Evolutionary conservation across 2,113 vertebrate genomes (phyloP), one percentile per base, ranked within the genome.

Genomic region (Lutjanus erythropterus): DNA sequence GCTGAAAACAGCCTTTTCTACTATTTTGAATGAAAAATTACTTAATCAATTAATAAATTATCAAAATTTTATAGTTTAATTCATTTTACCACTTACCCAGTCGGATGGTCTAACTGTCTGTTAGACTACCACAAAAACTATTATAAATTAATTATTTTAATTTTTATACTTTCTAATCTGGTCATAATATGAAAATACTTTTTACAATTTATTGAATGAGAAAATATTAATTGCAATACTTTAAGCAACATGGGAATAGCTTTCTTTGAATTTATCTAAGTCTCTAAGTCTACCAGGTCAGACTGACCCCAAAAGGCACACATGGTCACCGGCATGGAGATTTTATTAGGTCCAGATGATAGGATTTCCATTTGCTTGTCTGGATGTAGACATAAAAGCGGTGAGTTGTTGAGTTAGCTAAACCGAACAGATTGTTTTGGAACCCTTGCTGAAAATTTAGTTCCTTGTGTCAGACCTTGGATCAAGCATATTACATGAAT

Each of bases 321-420:
- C 9, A 70, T 23, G 27, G 27, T 33, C 18, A 15, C 21, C 14
- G 56, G 31, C 25, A 53, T 12, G 15, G 9, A 37, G 23, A 41
- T 75, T 82, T 85, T 77, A 80, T 82, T 70, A 61, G 12, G 12
- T 73, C 11, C n/a, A 78, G 31, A 77, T 29, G 31, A 71, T 52
- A 50, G 11, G 29, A 80, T 80, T 84, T 72, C 56, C 19, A 52
- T 65, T 75, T 21, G 64, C 6, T 74, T 73, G 41, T 50, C 50
- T 64, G 33, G 37, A 71, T 89, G 1, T 42, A 58, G 59, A 81
- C 39, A 53, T 55, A 21, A 60, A 78, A 46, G 33, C 2, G 2
- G 35, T 66, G 49, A 77, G 35, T 74, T 37, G 47, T 69, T 71
- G 46, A 60, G 46, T 83, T 72, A 72, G 37, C 52, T 81, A 73